Percentiles rank a stretch among this genome's conserved stretches.
Evolutionary conservation across 2,797 vertebrate species (phyloP).

Genomic region (Microcaecilia unicolor): DNA sequence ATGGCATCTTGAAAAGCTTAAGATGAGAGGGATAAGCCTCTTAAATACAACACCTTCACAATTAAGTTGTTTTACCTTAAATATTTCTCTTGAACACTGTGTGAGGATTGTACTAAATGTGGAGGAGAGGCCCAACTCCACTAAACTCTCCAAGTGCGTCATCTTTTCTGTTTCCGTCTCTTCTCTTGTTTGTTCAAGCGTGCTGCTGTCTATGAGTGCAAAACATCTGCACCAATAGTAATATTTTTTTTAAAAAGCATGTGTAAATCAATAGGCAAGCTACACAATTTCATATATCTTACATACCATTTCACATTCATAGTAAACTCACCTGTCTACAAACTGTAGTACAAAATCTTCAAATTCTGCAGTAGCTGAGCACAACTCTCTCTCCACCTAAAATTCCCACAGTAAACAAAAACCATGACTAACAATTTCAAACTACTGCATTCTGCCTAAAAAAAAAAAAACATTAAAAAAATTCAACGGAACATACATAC

Average conservation of each 20-base stretch:
- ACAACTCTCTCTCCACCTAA: conserved; percentile 88
- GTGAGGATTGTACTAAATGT: conserved; percentile 96
- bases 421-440: too few relatives aligned
- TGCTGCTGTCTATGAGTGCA: conserved; percentile 94
- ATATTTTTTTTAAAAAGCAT: not conserved
- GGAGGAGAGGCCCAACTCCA: conserved; percentile 89
- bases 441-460: too few relatives aligned
- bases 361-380: conserved; percentile 92
- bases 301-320: not conserved
- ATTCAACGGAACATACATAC: too few relatives aligned
- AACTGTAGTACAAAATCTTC: conserved; percentile 96
- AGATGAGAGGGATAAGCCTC: too few relatives aligned
- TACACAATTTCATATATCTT: too few relatives aligned
- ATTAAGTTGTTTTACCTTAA: conserved; percentile 87
- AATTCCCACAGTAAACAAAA: conserved; percentile 6
- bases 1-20: not conserved
- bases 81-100: conserved; percentile 91
- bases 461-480: too few relatives aligned
- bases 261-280: not conserved
- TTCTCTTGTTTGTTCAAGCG: conserved; percentile 89
- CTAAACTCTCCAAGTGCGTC: conserved; percentile 92
- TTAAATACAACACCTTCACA: too few relatives aligned
- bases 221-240: conserved; percentile 72
- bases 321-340: conserved; percentile 86
- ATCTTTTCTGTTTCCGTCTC: conserved; percentile 97